Conservation (phyloP, 2,113 vertebrate genomes). For the Sprattus sprattus region DNA sequence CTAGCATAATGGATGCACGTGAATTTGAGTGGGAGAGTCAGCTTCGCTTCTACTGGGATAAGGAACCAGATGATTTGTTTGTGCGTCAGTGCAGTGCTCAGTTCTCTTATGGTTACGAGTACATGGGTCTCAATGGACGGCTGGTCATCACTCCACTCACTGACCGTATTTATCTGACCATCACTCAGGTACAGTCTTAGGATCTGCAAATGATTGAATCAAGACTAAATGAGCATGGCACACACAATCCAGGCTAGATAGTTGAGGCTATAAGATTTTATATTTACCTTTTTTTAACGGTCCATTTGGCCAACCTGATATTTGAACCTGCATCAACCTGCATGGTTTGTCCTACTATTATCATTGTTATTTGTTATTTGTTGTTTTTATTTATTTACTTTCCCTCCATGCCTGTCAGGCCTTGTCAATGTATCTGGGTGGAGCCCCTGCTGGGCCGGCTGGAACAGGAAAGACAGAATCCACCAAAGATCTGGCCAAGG, state of each 20-base stretch:
- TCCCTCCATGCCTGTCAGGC: slow-evolving; percentile 69
- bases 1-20: slow-evolving; percentile 84
- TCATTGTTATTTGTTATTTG: neutral
- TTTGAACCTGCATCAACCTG: neutral
- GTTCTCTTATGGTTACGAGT: slow-evolving; percentile 93
- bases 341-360: no score
- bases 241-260: neutral
- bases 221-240: neutral
- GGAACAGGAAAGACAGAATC: slow-evolving; percentile 97
- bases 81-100: slow-evolving; percentile 89
- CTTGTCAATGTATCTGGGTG: slow-evolving; percentile 94
- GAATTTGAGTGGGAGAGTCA: slow-evolving; percentile 98
- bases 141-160: slow-evolving; percentile 96
- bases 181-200: slow-evolving; percentile 83
- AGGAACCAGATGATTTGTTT: slow-evolving; percentile 76
- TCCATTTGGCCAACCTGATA: no score
- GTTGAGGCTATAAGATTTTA: neutral
- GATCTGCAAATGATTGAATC: neutral
- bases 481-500: slow-evolving; percentile 96
- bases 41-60: slow-evolving; percentile 90
- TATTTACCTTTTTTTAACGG: no score
- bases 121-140: slow-evolving; percentile 95
- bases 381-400: neutral
- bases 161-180: slow-evolving; percentile 92
- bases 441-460: slow-evolving; percentile 92